A percentile compares a stretch with the other conserved stretches of the same genome.
These are phyloP conservation scores for Phrynocephalus forsythii DNA, from an alignment of 2,797 vertebrate species.

Conservation along the genomic window DNA sequence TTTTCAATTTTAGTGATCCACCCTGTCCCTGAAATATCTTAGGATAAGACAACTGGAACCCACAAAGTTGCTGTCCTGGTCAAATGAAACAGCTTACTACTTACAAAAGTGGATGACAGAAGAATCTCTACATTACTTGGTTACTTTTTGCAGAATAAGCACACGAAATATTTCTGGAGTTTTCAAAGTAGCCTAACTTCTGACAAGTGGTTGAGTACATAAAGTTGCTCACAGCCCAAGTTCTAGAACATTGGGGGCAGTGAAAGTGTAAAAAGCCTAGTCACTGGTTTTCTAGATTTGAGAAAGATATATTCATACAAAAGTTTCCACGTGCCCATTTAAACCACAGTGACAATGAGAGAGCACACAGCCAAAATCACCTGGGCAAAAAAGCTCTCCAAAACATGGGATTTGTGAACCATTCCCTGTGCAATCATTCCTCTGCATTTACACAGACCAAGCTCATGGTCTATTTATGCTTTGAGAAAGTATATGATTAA, in stretches of 20 bases:
- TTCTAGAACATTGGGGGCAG: neutral
- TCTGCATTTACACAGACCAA: neutral
- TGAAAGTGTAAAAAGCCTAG: neutral
- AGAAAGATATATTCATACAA: neutral
- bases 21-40: no score
- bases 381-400: neutral
- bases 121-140: neutral
- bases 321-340: neutral
- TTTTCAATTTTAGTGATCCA: no score
- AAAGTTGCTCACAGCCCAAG: neutral
- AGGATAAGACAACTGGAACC: no score
- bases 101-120: conserved; percentile 1
- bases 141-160: neutral
- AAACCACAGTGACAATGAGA: neutral
- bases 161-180: neutral
- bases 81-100: neutral
- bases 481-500: neutral
- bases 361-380: neutral
- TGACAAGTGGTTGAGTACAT: neutral
- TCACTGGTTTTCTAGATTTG: neutral
- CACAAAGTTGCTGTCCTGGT: neutral
- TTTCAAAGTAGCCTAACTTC: neutral
- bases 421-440: neutral
- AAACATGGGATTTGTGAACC: neutral
- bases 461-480: neutral